Base-by-base conservation (phyloP, 92 coral and sea anemone genomes). In the Parazoanthus swiftii region DNA sequence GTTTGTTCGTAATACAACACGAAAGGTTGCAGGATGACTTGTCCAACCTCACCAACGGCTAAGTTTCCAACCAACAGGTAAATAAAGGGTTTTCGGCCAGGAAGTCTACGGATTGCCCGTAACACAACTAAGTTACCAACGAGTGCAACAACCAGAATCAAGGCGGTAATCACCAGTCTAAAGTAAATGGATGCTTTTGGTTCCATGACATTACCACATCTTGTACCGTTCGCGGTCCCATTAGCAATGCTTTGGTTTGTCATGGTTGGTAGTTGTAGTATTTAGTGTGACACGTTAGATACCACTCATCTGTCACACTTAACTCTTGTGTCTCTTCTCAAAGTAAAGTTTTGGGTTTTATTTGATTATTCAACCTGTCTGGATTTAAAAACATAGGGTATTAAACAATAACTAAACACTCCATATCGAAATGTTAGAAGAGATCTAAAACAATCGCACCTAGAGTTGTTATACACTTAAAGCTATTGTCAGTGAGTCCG, bases 41-140 rank as follows among this genome's bases (percentile, higher is more conserved):
- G n/a, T n/a, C 86, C 86, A 25, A 83, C 77, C 25, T 83, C 86
- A 2, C 65, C 36, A 0, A 23, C 77, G 4, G 86, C 86, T 5
- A 83, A 33, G 42, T 83, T 83, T 43, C 77, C 86, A 15, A 82
- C 59, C 36, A 82, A 44, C 20, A 9, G 16, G 54, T 82, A 82
- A 13, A 63, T 43, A 26, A 82, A 67, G 21, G 86, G 38, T n/a
- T 39, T 82, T 3, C 76, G 36, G 1, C 76, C 86, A 3, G 2
- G 56, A 82, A 67, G 37, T 7, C 51, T n/a, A 25, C 23, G 66
- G 10, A 63, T 25, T 25, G 86, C 86, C 38, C 76, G 58, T 63
- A 82, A 33, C 36, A 82, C 75, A 13, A 82, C 59, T 4, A 38
- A 7, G 43, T 82, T 82, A 15, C 86, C 86, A 21, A 82, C 6